Base-by-base conservation (phyloP, 2,113 vertebrate genomes). In the Spea multiplicata region DNA sequence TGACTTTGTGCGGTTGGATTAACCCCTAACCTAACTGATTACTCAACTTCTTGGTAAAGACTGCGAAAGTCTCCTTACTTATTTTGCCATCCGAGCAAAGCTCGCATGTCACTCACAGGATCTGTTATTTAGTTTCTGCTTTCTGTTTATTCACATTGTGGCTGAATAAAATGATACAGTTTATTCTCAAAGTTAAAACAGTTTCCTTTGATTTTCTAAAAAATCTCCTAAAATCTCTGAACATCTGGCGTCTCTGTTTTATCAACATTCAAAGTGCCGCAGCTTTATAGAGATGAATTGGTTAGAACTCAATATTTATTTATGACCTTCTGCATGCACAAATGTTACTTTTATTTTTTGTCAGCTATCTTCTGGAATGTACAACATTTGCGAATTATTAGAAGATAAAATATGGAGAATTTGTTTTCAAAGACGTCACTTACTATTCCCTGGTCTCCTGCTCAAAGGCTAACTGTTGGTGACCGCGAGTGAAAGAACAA, bases 241-340 rank as follows among this genome's bases (percentile, higher is more conserved):
- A 80, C 77, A 79, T 73, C 62, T 73, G 76, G 76, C 66, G 77
- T 66, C 73, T 79, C 66, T 80, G 76, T 79, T 80, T 45, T 66
- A 47, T 72, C 70, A 10, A 57, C 62, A 73, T 73, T 66, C 73
- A 80, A 71, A 44, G 70, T 16, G 13, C 62, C 13, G 8, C n/a
- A 47, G 53, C 61, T 67, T 78, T 73, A 16, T 16, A 45, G 48
- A 73, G 77, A 80, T 66, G 77, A 80, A 73, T 50, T 50, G 3
- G 49, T 73, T 67, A 30, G 46, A 73, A 59, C 62, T 73, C 62
- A 72, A 73, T 80, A 80, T 80, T 47, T 80, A 73, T 80, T 73
- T 73, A 80, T 73, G 70, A 66, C 77, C 77, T 80, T 80, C 64
- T 80, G 70, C 44, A 66, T 59, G 66, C 70, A 57, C 69, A 53